Conservation (phyloP, 2,113 vertebrate species). For the Monopterus albus region DNA sequence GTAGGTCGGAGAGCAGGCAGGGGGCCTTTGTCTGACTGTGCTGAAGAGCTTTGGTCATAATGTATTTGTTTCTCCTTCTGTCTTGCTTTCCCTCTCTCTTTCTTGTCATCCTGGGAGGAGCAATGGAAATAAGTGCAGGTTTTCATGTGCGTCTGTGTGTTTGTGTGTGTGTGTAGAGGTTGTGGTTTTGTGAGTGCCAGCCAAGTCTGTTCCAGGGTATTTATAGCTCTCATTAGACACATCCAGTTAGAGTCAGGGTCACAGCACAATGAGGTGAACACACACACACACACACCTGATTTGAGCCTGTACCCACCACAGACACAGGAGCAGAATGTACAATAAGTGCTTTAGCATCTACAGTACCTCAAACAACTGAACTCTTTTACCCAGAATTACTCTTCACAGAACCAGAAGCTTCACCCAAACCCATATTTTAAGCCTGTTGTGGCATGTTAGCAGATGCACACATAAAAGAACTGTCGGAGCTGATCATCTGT, state of each 20-base stretch:
- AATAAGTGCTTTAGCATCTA: neutral
- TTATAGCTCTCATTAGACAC: constrained; percentile 76
- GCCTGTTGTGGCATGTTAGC: neutral
- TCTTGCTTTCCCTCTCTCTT: neutral
- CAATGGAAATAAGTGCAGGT: constrained; percentile 5
- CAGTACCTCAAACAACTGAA: neutral
- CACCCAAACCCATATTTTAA: neutral
- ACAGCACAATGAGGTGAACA: constrained; percentile 49
- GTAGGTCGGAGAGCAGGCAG: constrained; percentile 13
- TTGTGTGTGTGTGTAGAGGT: constrained; percentile 4
- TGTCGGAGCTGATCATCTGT: constrained; percentile 39
- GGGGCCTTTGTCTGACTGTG: constrained; percentile 25
- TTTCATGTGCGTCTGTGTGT: neutral
- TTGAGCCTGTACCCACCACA: neutral
- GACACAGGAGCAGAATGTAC: constrained; percentile 27
- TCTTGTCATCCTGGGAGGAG: constrained; percentile 21
- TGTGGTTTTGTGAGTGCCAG: constrained; percentile 26
- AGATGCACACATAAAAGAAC: neutral
- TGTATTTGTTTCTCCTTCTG: constrained; percentile 29
- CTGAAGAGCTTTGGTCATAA: constrained; percentile 43
- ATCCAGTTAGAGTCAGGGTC: constrained; percentile 65
- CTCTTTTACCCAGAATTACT: neutral
- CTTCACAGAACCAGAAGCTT: neutral
- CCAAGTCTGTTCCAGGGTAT: constrained; percentile 63
- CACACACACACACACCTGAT: neutral